Conservation (phyloP, 2,888 invertebrate species). For the Elmis aenea region DNA sequence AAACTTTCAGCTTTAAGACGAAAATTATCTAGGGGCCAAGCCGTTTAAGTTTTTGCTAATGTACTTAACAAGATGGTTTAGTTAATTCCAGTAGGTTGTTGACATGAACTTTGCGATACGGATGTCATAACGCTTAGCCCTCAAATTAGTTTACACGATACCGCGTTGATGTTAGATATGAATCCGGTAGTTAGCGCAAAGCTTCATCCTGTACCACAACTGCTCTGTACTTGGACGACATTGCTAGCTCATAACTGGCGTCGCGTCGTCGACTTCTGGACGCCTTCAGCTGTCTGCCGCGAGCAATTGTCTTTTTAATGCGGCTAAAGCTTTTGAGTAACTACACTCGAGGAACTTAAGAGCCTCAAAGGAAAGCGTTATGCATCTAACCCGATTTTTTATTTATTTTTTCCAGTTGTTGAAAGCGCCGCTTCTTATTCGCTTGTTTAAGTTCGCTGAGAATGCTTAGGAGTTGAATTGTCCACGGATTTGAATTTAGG, state of each 20-base stretch:
- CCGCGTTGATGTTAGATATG: conserved; percentile 11
- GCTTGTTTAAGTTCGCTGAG: too few relatives aligned
- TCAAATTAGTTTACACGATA: conserved; percentile 17
- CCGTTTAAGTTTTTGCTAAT: too few relatives aligned
- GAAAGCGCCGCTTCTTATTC: background rate
- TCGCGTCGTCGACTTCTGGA: conserved; percentile 12
- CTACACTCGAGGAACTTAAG: conserved; percentile 6
- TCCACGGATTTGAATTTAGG: too few relatives aligned
- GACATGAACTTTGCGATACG: conserved; percentile 17
- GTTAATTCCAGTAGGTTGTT: too few relatives aligned
- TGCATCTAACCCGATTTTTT: conserved; percentile 1
- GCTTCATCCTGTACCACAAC: conserved; percentile 6
- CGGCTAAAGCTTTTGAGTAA: conserved; percentile 9
- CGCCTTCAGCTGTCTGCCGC: conserved; percentile 13
- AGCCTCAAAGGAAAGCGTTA: conserved; percentile 4
- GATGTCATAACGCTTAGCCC: conserved; percentile 12
- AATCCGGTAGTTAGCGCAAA: conserved; percentile 11
- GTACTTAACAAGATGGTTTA: too few relatives aligned
- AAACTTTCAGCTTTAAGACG: too few relatives aligned
- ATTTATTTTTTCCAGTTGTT: background rate
- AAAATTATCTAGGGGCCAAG: too few relatives aligned
- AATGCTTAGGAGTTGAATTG: too few relatives aligned
- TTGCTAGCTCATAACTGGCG: too few relatives aligned
- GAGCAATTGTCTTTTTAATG: conserved; percentile 15
- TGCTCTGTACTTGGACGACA: too few relatives aligned